Base-by-base conservation (phyloP, 2,888 invertebrate genomes). In the Thalpophila matura region DNA sequence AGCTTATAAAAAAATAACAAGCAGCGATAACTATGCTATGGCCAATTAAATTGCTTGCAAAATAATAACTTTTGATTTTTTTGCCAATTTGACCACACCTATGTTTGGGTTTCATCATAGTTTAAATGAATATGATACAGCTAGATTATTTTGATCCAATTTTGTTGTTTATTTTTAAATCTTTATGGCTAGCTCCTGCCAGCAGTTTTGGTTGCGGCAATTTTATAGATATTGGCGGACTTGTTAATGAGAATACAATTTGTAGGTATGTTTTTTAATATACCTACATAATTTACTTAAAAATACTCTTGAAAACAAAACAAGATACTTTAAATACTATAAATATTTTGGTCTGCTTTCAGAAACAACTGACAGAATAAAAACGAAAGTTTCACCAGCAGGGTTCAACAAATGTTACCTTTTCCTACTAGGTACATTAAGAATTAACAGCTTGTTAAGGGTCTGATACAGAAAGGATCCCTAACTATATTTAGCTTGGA, bases 31-130 rank as follows among this genome's bases (percentile, higher is more conserved):
- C 50, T 69, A 57, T 40, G 29, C 51, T 57, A 59, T 42, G 38
- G 35, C 63, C 65, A 74, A 80, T 77, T 77, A 75, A 69, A 40
- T 60, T 50, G 35, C 54, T 59, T 50, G 51, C 40, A 58, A 65
- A 73, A 62, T 67, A 67, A 58, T 65, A 55, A 46, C 6, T 65
- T 58, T 51, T 26, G 2, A 6, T 18, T 54, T 64, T 75, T 74
- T 54, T 56, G 46, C 42, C 45, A 60, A 51, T 69, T 64, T 54
- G 14, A 43, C 55, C 54, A 66, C 75, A 61, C 72, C 62, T 20
- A 43, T 73, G 47, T 60, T 65, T 62, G 49, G 18, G 45, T 64
- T 79, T 68, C 79, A 56, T 76, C 61, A 64, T 14, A 45, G 26
- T 22, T 43, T 64, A 61, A 67, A 75, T 72, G 40, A 61, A 20